Conservation (phyloP, 2,888 invertebrate genomes). For the Tiphia femorata region DNA sequence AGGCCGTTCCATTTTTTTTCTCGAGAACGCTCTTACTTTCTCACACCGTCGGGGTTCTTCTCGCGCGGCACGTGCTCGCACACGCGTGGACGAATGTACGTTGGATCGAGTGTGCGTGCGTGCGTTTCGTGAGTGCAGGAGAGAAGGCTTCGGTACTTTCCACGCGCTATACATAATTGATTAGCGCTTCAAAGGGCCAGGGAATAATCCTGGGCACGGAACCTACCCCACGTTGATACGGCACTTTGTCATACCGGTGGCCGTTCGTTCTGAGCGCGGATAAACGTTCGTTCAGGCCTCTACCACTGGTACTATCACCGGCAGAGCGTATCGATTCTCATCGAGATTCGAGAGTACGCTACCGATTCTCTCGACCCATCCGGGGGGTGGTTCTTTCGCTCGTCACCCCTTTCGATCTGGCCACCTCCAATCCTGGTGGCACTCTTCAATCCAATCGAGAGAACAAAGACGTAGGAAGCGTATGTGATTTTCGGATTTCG, state of each 20-base stretch:
- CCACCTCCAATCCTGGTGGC: no score
- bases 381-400: no score
- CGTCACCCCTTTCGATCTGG: no score
- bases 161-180: constrained; percentile 46
- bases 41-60: neutral
- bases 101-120: neutral
- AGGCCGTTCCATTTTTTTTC: constrained; percentile 17
- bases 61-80: constrained; percentile 6
- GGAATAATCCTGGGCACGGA: constrained; percentile 37
- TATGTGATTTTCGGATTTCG: no score
- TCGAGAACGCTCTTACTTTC: constrained; percentile 16
- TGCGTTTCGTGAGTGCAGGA: neutral
- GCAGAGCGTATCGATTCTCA: no score
- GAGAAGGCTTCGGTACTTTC: constrained; percentile 16
- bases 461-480: no score
- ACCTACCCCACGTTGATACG: constrained; percentile 32
- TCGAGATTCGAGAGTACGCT: no score
- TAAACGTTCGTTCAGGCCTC: constrained; percentile 28
- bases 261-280: constrained; percentile 16
- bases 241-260: constrained; percentile 26
- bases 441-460: no score
- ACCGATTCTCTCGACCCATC: no score
- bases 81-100: neutral
- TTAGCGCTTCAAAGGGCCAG: constrained; percentile 45
- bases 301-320: constrained; percentile 12